Conservation (phyloP, 2,113 vertebrate species). For the Oncorhynchus masou region DNA sequence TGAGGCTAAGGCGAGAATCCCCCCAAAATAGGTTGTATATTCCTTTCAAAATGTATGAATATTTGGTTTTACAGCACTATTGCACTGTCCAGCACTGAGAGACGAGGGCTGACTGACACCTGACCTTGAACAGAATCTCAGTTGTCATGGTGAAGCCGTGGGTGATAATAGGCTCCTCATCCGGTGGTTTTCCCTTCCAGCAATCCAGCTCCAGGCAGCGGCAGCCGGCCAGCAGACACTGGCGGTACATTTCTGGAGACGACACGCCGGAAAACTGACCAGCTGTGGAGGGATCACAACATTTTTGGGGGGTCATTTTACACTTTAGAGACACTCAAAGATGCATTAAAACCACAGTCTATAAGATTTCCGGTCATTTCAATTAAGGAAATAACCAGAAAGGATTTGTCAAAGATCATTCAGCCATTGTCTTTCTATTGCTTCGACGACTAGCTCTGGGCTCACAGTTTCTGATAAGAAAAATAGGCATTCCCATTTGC, state of each 20-base stretch:
- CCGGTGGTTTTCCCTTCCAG: constrained; percentile 94
- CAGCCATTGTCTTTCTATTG: no score
- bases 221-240: constrained; percentile 90
- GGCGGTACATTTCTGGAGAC: constrained; percentile 97
- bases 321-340: no score
- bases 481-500: no score
- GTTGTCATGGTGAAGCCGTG: constrained; percentile 99
- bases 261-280: constrained; percentile 95
- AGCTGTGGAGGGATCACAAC: constrained; percentile 66
- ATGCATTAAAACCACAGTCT: no score
- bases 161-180: constrained; percentile 96
- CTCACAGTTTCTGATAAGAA: no score
- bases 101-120: neutral
- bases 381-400: no score
- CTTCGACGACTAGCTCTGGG: no score
- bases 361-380: no score
- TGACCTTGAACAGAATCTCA: constrained; percentile 94
- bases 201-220: constrained; percentile 97
- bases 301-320: neutral
- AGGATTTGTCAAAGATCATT: no score
- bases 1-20: neutral
- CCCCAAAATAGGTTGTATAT: neutral
- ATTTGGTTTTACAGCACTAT: neutral
- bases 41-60: neutral
- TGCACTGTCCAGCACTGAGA: neutral